Evolutionary conservation across 2,888 invertebrate species (phyloP).

Genomic region (Microctonus aethiopoides): DNA sequence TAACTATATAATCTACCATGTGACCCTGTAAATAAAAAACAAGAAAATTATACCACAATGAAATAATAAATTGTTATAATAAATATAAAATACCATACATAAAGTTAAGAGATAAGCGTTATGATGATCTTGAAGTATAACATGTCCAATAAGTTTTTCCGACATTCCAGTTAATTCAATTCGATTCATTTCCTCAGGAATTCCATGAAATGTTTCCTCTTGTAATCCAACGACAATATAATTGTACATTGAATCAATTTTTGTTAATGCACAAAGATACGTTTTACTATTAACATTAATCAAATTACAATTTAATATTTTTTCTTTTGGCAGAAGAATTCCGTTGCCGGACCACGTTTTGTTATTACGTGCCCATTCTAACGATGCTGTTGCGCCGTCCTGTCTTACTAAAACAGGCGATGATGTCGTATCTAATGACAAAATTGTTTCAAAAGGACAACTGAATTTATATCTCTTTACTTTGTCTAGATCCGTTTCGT

Average conservation of each 20-base stretch:
- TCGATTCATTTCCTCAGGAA: conserved; percentile 59
- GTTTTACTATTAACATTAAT: conserved; percentile 50
- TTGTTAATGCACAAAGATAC: conserved; percentile 57
- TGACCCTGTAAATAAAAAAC: too few species aligned
- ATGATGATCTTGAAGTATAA: conserved; percentile 68
- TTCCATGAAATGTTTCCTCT: conserved; percentile 51
- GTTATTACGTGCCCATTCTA: conserved; percentile 74
- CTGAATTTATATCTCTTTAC: conserved; percentile 77
- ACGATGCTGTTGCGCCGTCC: conserved; percentile 75
- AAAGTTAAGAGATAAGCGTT: conserved; percentile 69
- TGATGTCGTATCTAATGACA: conserved; percentile 68
- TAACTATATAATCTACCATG: conserved; percentile 74
- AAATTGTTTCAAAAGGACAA: conserved; percentile 70
- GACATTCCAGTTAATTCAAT: conserved; percentile 66
- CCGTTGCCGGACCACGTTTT: conserved; percentile 68
- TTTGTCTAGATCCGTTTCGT: conserved; percentile 74
- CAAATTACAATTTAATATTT: conserved; percentile 55
- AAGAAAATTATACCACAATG: too few species aligned
- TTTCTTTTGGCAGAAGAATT: conserved; percentile 58
- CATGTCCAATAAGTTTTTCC: conserved; percentile 69
- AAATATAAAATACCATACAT: conserved; percentile 70
- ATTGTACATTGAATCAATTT: conserved; percentile 43
- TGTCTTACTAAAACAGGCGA: conserved; percentile 75
- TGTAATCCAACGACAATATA: conserved; percentile 55
- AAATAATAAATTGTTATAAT: not conserved